Conservation (phyloP, 2,113 vertebrate genomes). For the Mormoops blainvillei region DNA sequence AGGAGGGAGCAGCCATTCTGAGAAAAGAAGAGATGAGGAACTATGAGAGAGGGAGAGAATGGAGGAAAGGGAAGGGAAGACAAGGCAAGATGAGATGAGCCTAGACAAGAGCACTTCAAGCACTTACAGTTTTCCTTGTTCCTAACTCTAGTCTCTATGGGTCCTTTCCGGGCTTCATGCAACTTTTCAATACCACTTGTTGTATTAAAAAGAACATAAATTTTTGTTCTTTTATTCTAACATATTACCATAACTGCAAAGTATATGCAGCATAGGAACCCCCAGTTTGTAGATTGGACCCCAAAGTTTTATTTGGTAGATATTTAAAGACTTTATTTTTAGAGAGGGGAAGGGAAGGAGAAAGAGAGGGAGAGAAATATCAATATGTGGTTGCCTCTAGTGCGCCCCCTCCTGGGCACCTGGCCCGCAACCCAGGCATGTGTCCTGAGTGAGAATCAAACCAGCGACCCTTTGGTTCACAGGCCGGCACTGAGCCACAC, state of each 20-base stretch:
- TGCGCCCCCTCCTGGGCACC: too few relatives aligned
- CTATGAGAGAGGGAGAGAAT: neutral
- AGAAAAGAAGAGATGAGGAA: neutral
- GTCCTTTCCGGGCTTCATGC: neutral
- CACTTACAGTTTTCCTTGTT: neutral
- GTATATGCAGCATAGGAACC: neutral
- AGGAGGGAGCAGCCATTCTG: neutral
- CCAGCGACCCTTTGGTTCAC: too few relatives aligned
- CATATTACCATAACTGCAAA: neutral
- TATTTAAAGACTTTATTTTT: too few relatives aligned
- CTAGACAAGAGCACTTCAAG: neutral
- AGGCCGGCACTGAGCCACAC: too few relatives aligned
- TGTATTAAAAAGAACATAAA: too few relatives aligned
- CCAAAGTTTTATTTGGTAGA: neutral
- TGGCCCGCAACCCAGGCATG: too few relatives aligned
- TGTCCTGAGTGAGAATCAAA: too few relatives aligned
- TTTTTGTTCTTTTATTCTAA: neutral
- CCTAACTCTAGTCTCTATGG: neutral
- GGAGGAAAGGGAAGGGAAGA: too few relatives aligned
- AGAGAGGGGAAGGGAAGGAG: too few relatives aligned
- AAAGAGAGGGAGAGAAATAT: too few relatives aligned
- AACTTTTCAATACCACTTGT: neutral
- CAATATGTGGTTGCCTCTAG: too few relatives aligned
- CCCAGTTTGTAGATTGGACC: rapidly evolving
- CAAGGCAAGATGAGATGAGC: neutral